phyloP scores from a whole-genome alignment of 2,888 invertebrate genomes.

The Mythimna albipuncta region DNA sequence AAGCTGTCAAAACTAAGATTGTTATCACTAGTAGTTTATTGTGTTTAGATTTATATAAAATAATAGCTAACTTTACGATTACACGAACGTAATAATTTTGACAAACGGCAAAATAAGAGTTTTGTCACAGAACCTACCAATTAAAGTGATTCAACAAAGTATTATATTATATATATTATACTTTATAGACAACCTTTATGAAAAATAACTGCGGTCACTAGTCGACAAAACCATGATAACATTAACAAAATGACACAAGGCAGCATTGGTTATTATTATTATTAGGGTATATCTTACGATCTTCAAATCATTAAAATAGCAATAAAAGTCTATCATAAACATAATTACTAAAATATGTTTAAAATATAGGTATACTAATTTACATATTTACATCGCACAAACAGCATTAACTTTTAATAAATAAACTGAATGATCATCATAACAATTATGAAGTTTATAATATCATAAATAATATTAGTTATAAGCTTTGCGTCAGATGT shows the following conservation, averaged over 20 bases:
- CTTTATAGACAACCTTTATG: not conserved
- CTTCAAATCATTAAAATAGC: not conserved
- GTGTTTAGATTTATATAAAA: slow-evolving; percentile 40
- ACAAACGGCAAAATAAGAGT: not conserved
- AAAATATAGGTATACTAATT: slow-evolving; percentile 17
- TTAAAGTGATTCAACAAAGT: slow-evolving; percentile 2
- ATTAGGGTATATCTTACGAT: not conserved
- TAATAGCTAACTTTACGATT: slow-evolving; percentile 25
- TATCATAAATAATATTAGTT: slow-evolving; percentile 25
- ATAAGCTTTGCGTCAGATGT: slow-evolving; percentile 4
- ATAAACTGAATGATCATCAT: slow-evolving; percentile 27
- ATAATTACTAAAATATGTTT: slow-evolving; percentile 8
- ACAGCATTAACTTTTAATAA: slow-evolving; percentile 26
- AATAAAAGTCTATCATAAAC: slow-evolving; percentile 27
- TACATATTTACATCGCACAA: slow-evolving; percentile 23
- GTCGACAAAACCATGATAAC: not conserved
- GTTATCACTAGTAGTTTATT: slow-evolving; percentile 48
- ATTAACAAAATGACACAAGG: slow-evolving; percentile 15
- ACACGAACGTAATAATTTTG: slow-evolving; percentile 30
- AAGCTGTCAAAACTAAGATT: slow-evolving; percentile 48
- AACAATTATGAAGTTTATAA: slow-evolving; percentile 16
- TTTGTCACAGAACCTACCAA: not conserved
- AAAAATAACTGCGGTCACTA: not conserved
- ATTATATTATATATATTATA: too few species aligned
- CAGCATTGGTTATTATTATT: too few species aligned